Percentiles rank a stretch among this genome's conserved stretches.
Conservation (phyloP, 2,888 invertebrate genomes). For the Crepidodera aurea region DNA sequence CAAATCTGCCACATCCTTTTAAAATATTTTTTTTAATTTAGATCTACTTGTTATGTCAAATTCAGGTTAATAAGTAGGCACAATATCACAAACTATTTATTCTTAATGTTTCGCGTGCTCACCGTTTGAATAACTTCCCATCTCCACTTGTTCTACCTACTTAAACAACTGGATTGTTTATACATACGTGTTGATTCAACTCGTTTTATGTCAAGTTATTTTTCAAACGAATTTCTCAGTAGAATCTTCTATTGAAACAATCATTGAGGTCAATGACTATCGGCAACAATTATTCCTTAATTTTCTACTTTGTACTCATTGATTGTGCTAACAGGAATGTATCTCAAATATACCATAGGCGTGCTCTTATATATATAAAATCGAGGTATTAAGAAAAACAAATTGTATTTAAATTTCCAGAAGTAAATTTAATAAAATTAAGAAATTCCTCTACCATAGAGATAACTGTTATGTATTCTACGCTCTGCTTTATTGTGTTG, state of each 20-base stretch:
- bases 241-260: slow-evolving; percentile 13
- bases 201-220: slow-evolving; percentile 10
- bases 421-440: background rate
- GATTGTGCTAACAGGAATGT: slow-evolving; percentile 11
- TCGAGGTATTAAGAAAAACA: background rate
- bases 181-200: background rate
- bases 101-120: no score
- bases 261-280: slow-evolving; percentile 31
- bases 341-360: slow-evolving; percentile 4
- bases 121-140: no score
- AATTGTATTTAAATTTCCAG: background rate
- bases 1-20: no score
- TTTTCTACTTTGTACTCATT: slow-evolving; percentile 14
- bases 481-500: background rate
- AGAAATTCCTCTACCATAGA: no score
- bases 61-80: no score
- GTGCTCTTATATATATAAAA: background rate
- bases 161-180: slow-evolving; percentile 1
- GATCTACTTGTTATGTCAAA: no score
- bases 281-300: slow-evolving; percentile 22
- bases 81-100: no score
- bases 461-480: no score
- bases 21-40: no score
- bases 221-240: slow-evolving; percentile 8
- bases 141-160: background rate